These are phyloP conservation scores for Nibea coibor DNA, from an alignment of 2,113 vertebrate genomes.

Conservation along the genomic window DNA sequence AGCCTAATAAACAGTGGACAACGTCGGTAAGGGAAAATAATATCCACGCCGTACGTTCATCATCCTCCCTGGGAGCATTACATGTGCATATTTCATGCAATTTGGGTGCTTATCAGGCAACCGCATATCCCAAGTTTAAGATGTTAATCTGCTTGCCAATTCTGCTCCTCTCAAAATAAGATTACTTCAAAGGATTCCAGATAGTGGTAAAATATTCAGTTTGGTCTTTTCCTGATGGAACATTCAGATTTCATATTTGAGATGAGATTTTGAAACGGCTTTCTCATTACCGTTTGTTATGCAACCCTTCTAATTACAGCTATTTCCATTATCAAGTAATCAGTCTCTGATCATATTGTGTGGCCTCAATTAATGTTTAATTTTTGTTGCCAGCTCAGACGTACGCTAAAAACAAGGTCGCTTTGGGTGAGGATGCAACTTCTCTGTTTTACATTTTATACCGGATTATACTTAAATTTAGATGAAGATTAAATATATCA, in stretches of 20 bases:
- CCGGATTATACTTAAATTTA: background rate
- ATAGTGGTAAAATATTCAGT: conserved; percentile 48
- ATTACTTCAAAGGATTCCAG: conserved; percentile 58
- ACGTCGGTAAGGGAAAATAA: conserved; percentile 14
- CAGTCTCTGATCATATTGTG: conserved; percentile 23
- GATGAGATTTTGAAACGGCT: conserved; percentile 40
- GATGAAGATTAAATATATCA: background rate
- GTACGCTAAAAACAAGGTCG: background rate
- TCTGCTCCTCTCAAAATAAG: conserved; percentile 40
- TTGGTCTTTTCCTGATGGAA: conserved; percentile 45
- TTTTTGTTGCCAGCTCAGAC: background rate
- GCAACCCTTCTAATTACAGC: conserved; percentile 14
- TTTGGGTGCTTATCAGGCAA: conserved; percentile 41
- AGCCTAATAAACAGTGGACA: conserved; percentile 23
- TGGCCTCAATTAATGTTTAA: conserved; percentile 21
- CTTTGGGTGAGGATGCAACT: background rate
- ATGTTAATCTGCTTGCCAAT: conserved; percentile 59
- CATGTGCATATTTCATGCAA: conserved; percentile 44
- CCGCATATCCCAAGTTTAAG: conserved; percentile 53
- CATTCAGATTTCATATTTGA: conserved; percentile 53
- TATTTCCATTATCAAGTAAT: conserved; percentile 33
- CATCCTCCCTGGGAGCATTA: conserved; percentile 26
- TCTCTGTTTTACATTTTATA: background rate
- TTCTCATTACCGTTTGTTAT: conserved; percentile 33
- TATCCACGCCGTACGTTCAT: conserved; percentile 17